Evolutionary conservation across 2,113 vertebrate species (phyloP).

Genomic region (Pygathrix nemaeus): DNA sequence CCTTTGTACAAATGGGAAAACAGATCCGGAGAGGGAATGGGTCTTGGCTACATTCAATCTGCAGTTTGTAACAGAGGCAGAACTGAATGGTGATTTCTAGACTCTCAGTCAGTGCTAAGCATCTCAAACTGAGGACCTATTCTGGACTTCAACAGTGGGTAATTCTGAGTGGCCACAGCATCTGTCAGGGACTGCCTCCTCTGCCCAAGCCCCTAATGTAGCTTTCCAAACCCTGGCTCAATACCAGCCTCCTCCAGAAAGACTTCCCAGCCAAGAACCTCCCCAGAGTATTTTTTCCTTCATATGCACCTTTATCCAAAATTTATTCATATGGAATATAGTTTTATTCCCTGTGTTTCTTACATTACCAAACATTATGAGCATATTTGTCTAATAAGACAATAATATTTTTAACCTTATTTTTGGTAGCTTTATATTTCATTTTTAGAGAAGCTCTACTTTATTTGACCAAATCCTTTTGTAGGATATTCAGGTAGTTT

Average conservation of each 20-base stretch:
- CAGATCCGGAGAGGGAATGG: not conserved
- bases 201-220: not conserved
- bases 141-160: not conserved
- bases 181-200: not conserved
- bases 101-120: not conserved
- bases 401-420: not conserved
- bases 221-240: not conserved
- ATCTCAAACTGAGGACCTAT: not conserved
- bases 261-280: not conserved
- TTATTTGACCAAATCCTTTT: not conserved
- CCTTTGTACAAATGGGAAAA: not conserved
- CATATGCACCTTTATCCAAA: not conserved
- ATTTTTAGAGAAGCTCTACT: not conserved
- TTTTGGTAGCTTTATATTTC: not conserved
- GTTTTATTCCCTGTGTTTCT: slow-evolving; percentile 10
- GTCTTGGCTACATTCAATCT: not conserved
- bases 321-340: not conserved
- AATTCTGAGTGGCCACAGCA: not conserved
- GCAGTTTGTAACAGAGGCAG: not conserved
- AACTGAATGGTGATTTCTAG: not conserved
- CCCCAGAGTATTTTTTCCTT: not conserved
- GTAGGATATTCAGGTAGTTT: not conserved
- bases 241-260: not conserved
- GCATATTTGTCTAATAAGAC: not conserved
- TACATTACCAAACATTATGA: not conserved